Percentiles rank a stretch among this genome's conserved stretches.
phyloP scores from a whole-genome alignment of 2,888 invertebrate species.

The Argyresthia albistria region DNA sequence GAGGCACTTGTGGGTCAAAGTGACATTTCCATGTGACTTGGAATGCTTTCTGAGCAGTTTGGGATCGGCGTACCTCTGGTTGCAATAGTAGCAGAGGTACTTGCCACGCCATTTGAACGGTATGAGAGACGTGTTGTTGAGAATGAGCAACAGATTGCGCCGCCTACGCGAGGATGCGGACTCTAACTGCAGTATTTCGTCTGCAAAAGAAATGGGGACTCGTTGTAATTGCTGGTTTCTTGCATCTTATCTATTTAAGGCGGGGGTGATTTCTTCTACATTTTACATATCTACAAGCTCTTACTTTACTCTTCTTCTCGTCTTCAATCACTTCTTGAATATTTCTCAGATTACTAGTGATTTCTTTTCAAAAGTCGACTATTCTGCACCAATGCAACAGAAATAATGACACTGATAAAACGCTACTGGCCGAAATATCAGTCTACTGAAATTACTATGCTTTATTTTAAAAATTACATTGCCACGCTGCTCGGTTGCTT shows the following conservation, averaged over 20 bases:
- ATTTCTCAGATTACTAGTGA: no score
- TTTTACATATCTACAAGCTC: no score
- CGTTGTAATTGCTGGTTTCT: neutral
- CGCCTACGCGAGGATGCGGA: conserved; percentile 16
- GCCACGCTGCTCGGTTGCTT: conserved; percentile 11
- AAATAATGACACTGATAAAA: no score
- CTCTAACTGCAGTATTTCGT: conserved; percentile 16
- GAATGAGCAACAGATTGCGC: conserved; percentile 20
- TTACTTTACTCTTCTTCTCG: no score
- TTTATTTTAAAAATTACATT: neutral
- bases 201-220: conserved; percentile 24
- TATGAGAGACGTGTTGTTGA: conserved; percentile 21
- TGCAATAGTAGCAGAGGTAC: conserved; percentile 21
- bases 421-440: no score
- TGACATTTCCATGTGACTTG: conserved; percentile 17
- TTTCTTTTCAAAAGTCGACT: no score
- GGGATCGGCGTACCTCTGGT: conserved; percentile 13
- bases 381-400: no score
- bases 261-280: no score
- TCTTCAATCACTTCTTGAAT: no score
- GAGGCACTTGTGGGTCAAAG: conserved; percentile 9
- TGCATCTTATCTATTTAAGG: no score
- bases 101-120: conserved; percentile 23
- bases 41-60: conserved; percentile 19
- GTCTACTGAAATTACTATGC: neutral